Evolutionary conservation across 1,140 invertebrate genomes (phyloP).

Genomic region (Temnothorax curvispinosus): DNA sequence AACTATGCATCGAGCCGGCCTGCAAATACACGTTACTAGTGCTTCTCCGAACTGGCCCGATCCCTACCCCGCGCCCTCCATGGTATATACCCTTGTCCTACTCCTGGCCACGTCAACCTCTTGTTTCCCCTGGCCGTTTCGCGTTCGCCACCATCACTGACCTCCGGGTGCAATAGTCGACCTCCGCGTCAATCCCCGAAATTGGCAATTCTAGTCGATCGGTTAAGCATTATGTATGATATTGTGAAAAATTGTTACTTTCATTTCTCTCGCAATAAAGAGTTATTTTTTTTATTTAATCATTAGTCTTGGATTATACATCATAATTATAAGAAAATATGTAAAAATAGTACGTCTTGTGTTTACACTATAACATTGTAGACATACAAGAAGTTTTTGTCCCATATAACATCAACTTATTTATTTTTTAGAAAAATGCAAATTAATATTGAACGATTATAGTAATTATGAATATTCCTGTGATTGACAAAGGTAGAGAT

Average conservation of each 20-base stretch:
- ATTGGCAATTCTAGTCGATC: not conserved
- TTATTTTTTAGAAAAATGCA: not conserved
- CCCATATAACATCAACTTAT: not conserved
- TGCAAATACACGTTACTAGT: constrained; percentile 86
- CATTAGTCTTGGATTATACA: not conserved
- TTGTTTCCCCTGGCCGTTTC: constrained; percentile 38
- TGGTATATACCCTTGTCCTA: constrained; percentile 63
- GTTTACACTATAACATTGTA: not conserved
- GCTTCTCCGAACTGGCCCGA: constrained; percentile 76
- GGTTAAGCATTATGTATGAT: not conserved
- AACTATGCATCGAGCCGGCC: constrained; percentile 86
- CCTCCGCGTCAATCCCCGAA: not conserved
- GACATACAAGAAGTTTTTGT: not conserved
- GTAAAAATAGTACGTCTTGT: not conserved
- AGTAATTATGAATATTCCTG: not conserved
- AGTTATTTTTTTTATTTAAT: not conserved
- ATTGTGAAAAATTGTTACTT: not conserved
- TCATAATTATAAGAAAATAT: not conserved
- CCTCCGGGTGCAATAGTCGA: constrained; percentile 38
- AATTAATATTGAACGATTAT: constrained; percentile 4
- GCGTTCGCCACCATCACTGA: constrained; percentile 17
- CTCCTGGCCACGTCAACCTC: constrained; percentile 51
- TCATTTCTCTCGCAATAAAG: not conserved
- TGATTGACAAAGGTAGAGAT: not conserved
- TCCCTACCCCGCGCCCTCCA: constrained; percentile 63